Conservation (phyloP, 2,888 invertebrate species). For the Phlogophora meticulosa region DNA sequence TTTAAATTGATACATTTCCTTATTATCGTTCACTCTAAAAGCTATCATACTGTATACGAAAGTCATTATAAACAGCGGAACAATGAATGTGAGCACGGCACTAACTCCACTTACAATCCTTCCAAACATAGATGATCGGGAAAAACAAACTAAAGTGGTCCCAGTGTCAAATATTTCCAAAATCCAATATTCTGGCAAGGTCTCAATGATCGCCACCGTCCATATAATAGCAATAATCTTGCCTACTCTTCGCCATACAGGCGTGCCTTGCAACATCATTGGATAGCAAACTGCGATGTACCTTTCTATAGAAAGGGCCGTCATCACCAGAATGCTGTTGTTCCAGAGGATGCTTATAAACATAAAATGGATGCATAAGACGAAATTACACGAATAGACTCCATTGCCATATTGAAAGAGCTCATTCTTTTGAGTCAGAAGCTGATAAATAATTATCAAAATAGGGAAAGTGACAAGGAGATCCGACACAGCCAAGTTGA, state of each 20-base stretch:
- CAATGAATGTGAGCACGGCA: slow-evolving; percentile 62
- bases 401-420: slow-evolving; percentile 45
- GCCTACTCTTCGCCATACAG: slow-evolving; percentile 56
- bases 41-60: slow-evolving; percentile 69
- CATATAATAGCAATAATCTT: slow-evolving; percentile 63
- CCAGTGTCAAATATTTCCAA: slow-evolving; percentile 61
- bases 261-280: slow-evolving; percentile 57
- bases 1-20: slow-evolving; percentile 51
- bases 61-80: slow-evolving; percentile 67
- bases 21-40: slow-evolving; percentile 64
- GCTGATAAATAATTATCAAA: slow-evolving; percentile 69
- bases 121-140: slow-evolving; percentile 32
- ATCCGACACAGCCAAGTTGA: slow-evolving; percentile 84
- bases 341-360: slow-evolving; percentile 63
- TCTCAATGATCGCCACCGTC: slow-evolving; percentile 66
- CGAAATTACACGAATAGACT: slow-evolving; percentile 56
- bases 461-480: slow-evolving; percentile 80
- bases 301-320: slow-evolving; percentile 66
- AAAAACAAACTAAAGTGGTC: slow-evolving; percentile 58
- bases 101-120: slow-evolving; percentile 54
- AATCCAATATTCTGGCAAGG: slow-evolving; percentile 63
- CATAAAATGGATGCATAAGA: slow-evolving; percentile 61
- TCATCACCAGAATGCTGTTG: slow-evolving; percentile 66
- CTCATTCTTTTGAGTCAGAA: slow-evolving; percentile 42
- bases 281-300: slow-evolving; percentile 68